Evolutionary conservation across 2,888 invertebrate species (phyloP), one percentile per base, ranked within the genome.

Genomic region (Bombyx huttoni): DNA sequence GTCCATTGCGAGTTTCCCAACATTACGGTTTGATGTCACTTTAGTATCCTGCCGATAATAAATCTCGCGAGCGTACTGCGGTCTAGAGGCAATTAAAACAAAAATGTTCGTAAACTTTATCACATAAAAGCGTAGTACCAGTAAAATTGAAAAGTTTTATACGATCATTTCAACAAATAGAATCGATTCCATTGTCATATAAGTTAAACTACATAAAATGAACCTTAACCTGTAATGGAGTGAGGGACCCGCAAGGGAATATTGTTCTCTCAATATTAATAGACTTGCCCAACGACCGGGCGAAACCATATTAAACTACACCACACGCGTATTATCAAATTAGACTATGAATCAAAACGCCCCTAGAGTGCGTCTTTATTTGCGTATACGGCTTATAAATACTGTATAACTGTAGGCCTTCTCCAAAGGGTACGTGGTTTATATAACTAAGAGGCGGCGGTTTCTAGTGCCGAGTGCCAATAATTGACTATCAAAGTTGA

Each of bases 401-500:
- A 75, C 69, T 63, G 64, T 77, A 81, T 79, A 77, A 73, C 64
- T 64, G 56, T 61, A 68, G 66, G 70, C 63, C 64, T 70, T 70
- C 69, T 67, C 72, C 67, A 60, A 64, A 67, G 62, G 67, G 66
- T 69, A 75, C 66, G 75, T 65, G 71, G 68, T 64, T 70, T 61
- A 71, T 75, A 79, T 80, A 81, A 77, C 72, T 76, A 71, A 70
- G 67, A 75, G 75, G 75, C 71, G 75, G 73, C 73, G 72, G 78
- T 77, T 80, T 68, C 72, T 62, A 77, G 77, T 72, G 73, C 79
- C 78, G 70, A 84, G 77, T 81, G 79, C 78, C 80, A 81, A 86
- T 86, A 86, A 87, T 85, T 84, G 84, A 85, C 85, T 82, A 85
- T 84, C 84, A 83, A 84, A 84, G 70, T 81, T 86, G 81, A 86